These are phyloP conservation scores for Hofmannophila pseudospretella DNA, from an alignment of 2,888 invertebrate genomes.

Conservation along the genomic window DNA sequence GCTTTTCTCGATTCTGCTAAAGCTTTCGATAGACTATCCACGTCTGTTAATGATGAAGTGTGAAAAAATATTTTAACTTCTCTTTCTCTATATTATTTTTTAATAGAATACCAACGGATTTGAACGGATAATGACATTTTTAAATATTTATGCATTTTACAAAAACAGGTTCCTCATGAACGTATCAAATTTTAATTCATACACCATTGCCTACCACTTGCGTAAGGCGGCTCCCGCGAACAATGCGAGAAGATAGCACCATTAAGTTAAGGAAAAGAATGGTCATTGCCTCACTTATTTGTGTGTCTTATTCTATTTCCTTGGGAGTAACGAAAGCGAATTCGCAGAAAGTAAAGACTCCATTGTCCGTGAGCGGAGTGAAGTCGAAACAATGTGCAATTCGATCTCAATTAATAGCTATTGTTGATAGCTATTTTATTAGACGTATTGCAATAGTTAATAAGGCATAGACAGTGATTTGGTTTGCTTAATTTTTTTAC, in stretches of 20 bases:
- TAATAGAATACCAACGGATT: no score
- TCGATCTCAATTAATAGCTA: slow-evolving; percentile 24
- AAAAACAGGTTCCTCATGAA: slow-evolving; percentile 51
- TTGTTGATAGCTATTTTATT: slow-evolving; percentile 24
- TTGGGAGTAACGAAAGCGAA: slow-evolving; percentile 54
- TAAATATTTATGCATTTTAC: no score
- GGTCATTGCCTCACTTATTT: slow-evolving; percentile 68
- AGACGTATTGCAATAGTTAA: slow-evolving; percentile 14
- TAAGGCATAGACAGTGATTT: no score
- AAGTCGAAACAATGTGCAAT: slow-evolving; percentile 23
- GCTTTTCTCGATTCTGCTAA: no score
- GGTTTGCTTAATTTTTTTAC: no score
- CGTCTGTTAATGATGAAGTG: no score
- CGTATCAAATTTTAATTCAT: slow-evolving; percentile 40
- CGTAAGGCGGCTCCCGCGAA: slow-evolving; percentile 54
- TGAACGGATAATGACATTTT: no score
- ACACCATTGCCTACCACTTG: slow-evolving; percentile 63
- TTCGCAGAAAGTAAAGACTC: slow-evolving; percentile 39
- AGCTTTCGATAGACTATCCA: no score
- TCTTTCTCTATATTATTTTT: no score
- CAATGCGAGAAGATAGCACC: slow-evolving; percentile 67
- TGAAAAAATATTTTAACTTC: no score
- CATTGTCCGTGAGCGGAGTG: slow-evolving; percentile 38
- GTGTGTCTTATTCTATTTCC: slow-evolving; percentile 47
- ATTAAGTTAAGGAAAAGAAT: slow-evolving; percentile 62